Evolutionary conservation across 2,797 vertebrate species (phyloP).

Genomic region (Pteronotus mesoamericanus): DNA sequence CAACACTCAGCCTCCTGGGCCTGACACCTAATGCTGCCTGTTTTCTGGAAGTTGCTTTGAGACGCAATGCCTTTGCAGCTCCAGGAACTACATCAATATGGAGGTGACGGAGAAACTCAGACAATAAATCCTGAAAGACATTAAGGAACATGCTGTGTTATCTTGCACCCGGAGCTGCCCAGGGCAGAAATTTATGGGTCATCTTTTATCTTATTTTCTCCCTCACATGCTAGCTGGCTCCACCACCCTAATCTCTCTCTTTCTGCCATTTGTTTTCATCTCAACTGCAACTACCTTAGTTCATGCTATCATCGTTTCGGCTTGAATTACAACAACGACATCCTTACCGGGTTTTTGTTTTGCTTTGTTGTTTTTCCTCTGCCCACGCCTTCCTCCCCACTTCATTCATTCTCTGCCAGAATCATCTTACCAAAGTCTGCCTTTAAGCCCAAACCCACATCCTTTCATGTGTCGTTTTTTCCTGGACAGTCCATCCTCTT

Average conservation of each 20-base stretch:
- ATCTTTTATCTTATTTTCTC: background rate
- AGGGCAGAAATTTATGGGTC: background rate
- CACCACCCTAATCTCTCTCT: background rate
- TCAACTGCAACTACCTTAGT: background rate
- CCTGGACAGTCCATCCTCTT: background rate
- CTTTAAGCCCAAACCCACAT: background rate
- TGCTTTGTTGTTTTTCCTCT: background rate
- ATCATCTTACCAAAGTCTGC: background rate
- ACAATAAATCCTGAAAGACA: background rate
- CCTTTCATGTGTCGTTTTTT: background rate
- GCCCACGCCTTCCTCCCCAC: fast-evolving
- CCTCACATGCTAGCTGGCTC: background rate
- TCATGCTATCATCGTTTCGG: background rate
- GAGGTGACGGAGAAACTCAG: background rate
- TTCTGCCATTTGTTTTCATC: background rate
- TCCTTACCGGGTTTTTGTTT: background rate
- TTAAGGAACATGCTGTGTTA: background rate
- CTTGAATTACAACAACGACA: background rate
- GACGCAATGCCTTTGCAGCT: background rate
- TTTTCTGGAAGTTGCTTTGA: background rate
- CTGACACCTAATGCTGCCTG: background rate
- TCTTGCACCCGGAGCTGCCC: background rate
- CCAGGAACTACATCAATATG: background rate
- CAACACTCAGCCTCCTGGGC: background rate
- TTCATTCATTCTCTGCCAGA: background rate